Percentiles rank a stretch among this genome's conserved stretches.
These are phyloP conservation scores for Brenthis daphne DNA, from an alignment of 2,888 invertebrate genomes.

Conservation along the genomic window DNA sequence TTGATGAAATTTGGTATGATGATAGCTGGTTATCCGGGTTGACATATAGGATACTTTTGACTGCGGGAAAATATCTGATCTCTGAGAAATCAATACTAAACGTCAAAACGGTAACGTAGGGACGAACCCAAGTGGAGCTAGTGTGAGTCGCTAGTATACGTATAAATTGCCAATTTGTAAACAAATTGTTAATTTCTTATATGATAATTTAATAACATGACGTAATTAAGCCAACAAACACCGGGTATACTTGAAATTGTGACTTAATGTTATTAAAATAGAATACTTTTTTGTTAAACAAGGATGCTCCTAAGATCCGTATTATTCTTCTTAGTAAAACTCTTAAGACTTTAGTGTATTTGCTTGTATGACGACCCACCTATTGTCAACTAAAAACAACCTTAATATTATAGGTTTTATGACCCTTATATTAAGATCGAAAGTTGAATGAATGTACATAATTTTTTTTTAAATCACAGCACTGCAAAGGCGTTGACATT, in stretches of 20 bases:
- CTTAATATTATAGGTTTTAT: constrained; percentile 30
- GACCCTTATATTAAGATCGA: constrained; percentile 24
- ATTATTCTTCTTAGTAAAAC: constrained; percentile 41
- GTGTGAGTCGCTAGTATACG: no score
- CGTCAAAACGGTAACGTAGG: no score
- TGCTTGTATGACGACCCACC: constrained; percentile 28
- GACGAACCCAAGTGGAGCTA: no score
- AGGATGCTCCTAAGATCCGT: constrained; percentile 37
- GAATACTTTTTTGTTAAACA: constrained; percentile 33
- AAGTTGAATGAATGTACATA: constrained; percentile 29
- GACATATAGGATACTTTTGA: no score
- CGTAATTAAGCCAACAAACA: background rate
- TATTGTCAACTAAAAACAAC: constrained; percentile 24
- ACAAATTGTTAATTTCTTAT: background rate
- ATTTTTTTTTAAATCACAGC: constrained; percentile 16
- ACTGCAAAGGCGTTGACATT: constrained; percentile 44
- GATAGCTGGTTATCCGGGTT: no score
- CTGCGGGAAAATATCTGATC: no score
- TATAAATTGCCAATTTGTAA: constrained; percentile 1
- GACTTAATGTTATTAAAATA: constrained; percentile 12
- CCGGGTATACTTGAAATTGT: background rate
- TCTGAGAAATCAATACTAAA: no score
- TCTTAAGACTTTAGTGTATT: constrained; percentile 43
- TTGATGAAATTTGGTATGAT: no score
- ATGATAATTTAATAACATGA: background rate